These are phyloP conservation scores for Pseudomyrmex dendroicus DNA, from an alignment of 1,140 invertebrate species.

Conservation along the genomic window DNA sequence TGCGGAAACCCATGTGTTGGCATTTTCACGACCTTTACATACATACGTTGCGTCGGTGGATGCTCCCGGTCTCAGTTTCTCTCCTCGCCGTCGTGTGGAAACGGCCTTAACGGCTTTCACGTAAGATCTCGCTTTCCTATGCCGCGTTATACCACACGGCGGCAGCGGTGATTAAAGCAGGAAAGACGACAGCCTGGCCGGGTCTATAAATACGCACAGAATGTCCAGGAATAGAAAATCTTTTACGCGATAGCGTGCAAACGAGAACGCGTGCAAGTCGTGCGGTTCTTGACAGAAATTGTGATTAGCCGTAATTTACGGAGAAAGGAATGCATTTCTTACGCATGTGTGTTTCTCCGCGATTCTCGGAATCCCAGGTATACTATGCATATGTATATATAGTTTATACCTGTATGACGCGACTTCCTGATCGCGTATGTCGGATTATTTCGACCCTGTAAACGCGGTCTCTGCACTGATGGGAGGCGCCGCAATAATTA, in stretches of 20 bases:
- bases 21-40: constrained; percentile 72
- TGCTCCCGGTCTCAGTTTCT: constrained; percentile 65
- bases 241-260: constrained; percentile 47
- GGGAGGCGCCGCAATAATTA: too few species aligned
- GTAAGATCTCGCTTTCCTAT: constrained; percentile 74
- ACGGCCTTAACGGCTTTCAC: constrained; percentile 73
- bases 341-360: neutral
- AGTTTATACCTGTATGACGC: too few species aligned
- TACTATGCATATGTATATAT: neutral
- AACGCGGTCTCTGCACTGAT: neutral
- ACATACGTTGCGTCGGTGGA: constrained; percentile 52
- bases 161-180: constrained; percentile 32
- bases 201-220: constrained; percentile 80
- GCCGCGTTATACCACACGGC: constrained; percentile 58
- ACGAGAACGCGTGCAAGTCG: constrained; percentile 35
- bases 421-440: neutral
- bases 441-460: neutral
- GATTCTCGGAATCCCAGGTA: neutral
- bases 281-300: constrained; percentile 29
- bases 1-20: constrained; percentile 67
- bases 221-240: constrained; percentile 82
- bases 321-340: constrained; percentile 10
- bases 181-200: constrained; percentile 50
- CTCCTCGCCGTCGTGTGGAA: constrained; percentile 59
- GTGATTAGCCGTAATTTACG: constrained; percentile 30